A percentile compares a stretch with the other conserved stretches of the same genome.
phyloP scores from a whole-genome alignment of 2,888 invertebrate species.

The Steinernema scapterisci region DNA sequence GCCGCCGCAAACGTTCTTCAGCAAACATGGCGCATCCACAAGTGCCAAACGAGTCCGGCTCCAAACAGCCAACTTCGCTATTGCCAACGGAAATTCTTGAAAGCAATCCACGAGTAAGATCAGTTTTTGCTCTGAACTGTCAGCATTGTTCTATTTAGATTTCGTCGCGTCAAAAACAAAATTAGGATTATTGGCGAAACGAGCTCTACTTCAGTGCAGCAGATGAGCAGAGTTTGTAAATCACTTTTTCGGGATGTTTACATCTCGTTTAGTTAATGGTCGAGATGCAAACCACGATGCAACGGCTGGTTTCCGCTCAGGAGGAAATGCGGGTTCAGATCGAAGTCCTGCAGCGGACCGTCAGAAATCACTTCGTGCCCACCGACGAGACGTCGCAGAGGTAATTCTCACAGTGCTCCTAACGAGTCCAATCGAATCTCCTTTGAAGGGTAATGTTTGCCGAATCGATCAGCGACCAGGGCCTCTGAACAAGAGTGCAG shows the following conservation, averaged over 20 bases:
- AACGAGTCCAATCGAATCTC: background rate
- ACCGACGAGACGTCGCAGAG: slow-evolving; percentile 3
- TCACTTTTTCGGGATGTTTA: background rate
- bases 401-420: background rate
- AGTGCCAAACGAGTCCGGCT: slow-evolving; percentile 72
- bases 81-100: slow-evolving; percentile 62
- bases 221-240: slow-evolving; percentile 55
- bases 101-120: slow-evolving; percentile 62
- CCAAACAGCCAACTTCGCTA: slow-evolving; percentile 50
- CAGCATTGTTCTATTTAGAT: slow-evolving; percentile 47
- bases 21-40: slow-evolving; percentile 98
- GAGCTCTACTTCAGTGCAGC: slow-evolving; percentile 59
- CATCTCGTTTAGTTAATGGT: slow-evolving; percentile 54
- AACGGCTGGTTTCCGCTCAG: slow-evolving; percentile 59
- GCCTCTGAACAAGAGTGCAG: background rate
- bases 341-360: slow-evolving; percentile 64
- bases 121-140: background rate
- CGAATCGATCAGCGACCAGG: slow-evolving; percentile 18
- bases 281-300: slow-evolving; percentile 66
- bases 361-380: slow-evolving; percentile 61
- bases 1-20: slow-evolving; percentile 98
- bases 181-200: slow-evolving; percentile 64
- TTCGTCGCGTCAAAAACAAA: slow-evolving; percentile 65
- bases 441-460: slow-evolving; percentile 22
- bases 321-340: slow-evolving; percentile 67